Percentiles rank a stretch among this genome's conserved stretches.
Conservation (phyloP, 2,888 invertebrate genomes). For the Agapostemon virescens region DNA sequence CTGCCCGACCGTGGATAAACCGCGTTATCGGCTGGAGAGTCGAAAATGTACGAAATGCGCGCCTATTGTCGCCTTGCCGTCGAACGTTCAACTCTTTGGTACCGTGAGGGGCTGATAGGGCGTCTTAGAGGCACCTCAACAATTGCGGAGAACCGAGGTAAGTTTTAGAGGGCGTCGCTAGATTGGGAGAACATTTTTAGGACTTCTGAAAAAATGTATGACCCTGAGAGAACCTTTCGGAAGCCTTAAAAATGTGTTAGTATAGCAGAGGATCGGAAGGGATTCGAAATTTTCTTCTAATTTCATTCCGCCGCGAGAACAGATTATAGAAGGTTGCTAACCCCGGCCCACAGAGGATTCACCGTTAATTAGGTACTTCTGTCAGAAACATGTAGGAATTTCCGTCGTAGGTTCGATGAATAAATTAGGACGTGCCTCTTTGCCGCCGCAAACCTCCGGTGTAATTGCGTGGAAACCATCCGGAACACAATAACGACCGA, state of each 20-base stretch:
- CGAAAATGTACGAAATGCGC: conserved; percentile 33
- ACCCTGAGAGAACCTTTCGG: background rate
- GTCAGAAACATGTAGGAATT: background rate
- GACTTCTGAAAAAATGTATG: background rate
- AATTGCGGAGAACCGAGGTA: background rate
- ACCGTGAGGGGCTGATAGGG: background rate
- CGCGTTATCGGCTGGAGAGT: conserved; percentile 38
- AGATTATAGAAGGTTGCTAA: background rate
- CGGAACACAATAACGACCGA: conserved; percentile 25
- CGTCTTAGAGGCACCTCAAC: background rate
- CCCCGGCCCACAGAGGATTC: background rate
- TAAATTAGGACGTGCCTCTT: conserved; percentile 7
- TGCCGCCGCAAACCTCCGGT: background rate
- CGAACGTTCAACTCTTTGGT: background rate
- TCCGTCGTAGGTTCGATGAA: background rate
- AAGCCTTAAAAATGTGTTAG: no score
- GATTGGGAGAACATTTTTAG: background rate
- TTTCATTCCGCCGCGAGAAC: background rate
- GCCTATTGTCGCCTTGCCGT: background rate
- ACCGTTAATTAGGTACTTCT: background rate
- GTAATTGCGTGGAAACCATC: conserved; percentile 39
- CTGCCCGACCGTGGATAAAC: conserved; percentile 20
- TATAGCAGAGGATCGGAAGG: no score
- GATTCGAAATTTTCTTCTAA: background rate
- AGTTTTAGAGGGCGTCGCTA: background rate